Evolutionary conservation across 2,888 invertebrate genomes (phyloP), one percentile per base, ranked within the genome.

Genomic region (Diarsia mendica): DNA sequence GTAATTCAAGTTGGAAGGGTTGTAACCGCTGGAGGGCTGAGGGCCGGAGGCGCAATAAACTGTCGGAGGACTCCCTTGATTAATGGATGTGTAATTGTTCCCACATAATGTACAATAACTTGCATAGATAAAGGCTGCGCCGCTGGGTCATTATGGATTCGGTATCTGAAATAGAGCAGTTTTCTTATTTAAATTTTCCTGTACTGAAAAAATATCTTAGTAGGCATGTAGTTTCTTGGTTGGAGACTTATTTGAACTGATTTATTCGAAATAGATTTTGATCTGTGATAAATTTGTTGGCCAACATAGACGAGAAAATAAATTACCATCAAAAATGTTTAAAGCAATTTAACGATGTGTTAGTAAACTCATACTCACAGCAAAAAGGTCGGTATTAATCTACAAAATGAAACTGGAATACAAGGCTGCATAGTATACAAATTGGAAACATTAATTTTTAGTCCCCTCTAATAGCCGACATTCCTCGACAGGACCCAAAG

Each of bases 1-100:
- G 92, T 93, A 91, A 90, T 89, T 92, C 90, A 90, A 86, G 86
- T 82, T 88, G 89, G 91, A 93, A 94, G 94, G 94, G 94, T 93
- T 93, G 92, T 84, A 89, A 88, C 90, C 91, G 89, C 92, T 89
- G 87, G 89, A 91, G 92, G 93, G 91, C 91, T 90, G 90, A 91
- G 92, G 92, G 92, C 92, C 90, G 89, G 93, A 92, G 92, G 91
- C 91, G 91, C 91, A 92, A 93, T 94, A 93, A 92, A 94, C 92
- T 92, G 93, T 90, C 91, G 91, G 90, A 93, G 93, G 91, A 92
- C 92, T 91, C 88, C 90, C 84, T 91, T 95, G 95, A 95, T 95
- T 94, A 95, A 95, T 95, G 95, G 91, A 89, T 90, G 92, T 93
- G 94, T 95, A 95, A 95, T 95, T 95, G 94, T 94, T 94, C 93